Conservation (phyloP, 2,888 invertebrate species). For the Nephrocerus scutellatus region DNA sequence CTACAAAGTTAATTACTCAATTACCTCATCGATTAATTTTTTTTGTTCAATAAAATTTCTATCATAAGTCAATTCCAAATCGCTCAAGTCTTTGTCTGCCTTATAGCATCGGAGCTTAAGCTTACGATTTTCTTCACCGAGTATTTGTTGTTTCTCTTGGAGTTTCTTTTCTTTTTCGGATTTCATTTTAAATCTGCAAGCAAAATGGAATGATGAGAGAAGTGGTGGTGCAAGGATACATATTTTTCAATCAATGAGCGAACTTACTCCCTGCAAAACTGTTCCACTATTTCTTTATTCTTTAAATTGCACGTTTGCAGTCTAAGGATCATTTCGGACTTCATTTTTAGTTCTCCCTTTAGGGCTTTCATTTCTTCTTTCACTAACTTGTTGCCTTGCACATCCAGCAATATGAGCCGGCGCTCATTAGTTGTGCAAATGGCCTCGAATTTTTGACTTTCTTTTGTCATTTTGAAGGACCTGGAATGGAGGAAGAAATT, state of each 20-base stretch:
- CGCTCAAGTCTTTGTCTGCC: slow-evolving; percentile 16
- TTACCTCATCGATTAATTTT: slow-evolving; percentile 7
- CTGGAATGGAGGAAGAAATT: too few relatives aligned
- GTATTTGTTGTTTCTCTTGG: slow-evolving; percentile 3
- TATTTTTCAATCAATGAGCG: not conserved
- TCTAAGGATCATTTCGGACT: slow-evolving; percentile 6
- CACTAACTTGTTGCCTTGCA: slow-evolving; percentile 1
- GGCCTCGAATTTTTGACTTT: too few relatives aligned
- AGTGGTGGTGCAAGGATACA: not conserved
- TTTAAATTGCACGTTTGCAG: slow-evolving; percentile 7
- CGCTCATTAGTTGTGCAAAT: too few relatives aligned
- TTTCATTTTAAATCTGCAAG: slow-evolving; percentile 16
- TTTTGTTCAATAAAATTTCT: slow-evolving; percentile 1
- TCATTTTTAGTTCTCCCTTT: too few relatives aligned
- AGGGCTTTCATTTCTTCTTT: not conserved
- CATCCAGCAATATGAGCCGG: too few relatives aligned
- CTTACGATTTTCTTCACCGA: slow-evolving; percentile 8
- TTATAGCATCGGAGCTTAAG: slow-evolving; percentile 8
- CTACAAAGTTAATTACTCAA: slow-evolving; percentile 7
- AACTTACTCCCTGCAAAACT: slow-evolving; percentile 17
- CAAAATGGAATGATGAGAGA: slow-evolving; percentile 1
- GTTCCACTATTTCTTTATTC: slow-evolving; percentile 15
- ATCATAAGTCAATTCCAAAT: slow-evolving; percentile 20
- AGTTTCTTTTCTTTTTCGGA: slow-evolving; percentile 15
- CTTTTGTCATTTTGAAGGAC: too few relatives aligned